These are phyloP conservation scores for Arvicola amphibius DNA, from an alignment of 2,797 vertebrate genomes.

Conservation along the genomic window DNA sequence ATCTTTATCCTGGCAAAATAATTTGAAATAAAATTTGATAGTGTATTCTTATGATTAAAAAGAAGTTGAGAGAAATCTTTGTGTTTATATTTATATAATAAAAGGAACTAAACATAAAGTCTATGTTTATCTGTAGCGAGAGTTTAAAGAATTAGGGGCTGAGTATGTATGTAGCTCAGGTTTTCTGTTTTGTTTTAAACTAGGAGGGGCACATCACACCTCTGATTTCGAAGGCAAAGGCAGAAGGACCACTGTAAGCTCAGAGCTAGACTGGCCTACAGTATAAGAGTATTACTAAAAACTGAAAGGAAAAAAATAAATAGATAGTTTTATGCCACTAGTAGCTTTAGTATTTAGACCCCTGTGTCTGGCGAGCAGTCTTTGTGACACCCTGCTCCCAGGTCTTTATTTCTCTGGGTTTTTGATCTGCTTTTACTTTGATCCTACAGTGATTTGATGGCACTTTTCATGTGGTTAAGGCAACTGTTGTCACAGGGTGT, in stretches of 20 bases:
- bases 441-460: not conserved
- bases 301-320: not conserved
- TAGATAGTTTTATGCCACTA: not conserved
- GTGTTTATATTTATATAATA: not conserved
- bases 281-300: not conserved
- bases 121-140: not conserved
- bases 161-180: not conserved
- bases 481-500: not conserved
- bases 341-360: not conserved
- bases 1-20: not conserved
- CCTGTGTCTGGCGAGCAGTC: not conserved
- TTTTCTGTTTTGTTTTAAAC: not conserved
- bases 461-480: not conserved
- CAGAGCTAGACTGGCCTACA: not conserved
- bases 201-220: not conserved
- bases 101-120: not conserved
- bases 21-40: conserved; percentile 39
- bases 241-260: not conserved
- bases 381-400: not conserved
- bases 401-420: not conserved
- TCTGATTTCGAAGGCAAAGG: not conserved
- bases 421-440: not conserved
- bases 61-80: conserved; percentile 7
- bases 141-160: not conserved
- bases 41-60: not conserved